Evolutionary conservation across 2,797 vertebrate species (phyloP), one percentile per base, ranked within the genome.

Genomic region (Carduelis carduelis): DNA sequence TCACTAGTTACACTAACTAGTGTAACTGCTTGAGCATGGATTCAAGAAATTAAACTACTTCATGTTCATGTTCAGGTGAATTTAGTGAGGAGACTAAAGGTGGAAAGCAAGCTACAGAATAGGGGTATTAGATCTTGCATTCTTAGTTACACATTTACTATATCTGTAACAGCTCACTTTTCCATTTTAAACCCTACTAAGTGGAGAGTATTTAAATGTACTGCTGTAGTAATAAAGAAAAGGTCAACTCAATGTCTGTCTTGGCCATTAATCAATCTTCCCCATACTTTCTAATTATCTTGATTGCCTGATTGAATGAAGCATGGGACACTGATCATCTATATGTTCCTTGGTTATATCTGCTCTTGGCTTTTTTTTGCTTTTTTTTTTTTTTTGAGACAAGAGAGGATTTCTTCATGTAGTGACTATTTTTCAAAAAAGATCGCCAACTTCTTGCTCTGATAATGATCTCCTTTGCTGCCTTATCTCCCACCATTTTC

Each of bases 251-350:
- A 96, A 93, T 96, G 95, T 95, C 94, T 96, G 76, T 71, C 96
- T 93, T 65, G 95, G 94, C 64, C 96, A 92, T 97, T 96, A 97
- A 96, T 97, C 95, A 96, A 95, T 97, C 96, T 96, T 96, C 89
- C 76, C 78, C 50, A 87, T 95, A 93, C 87, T 83, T 95, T 92
- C 93, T 96, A 96, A 97, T 97, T 97, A 96, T 89, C 95, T 87
- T 96, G 95, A 96, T 95, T 97, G 89, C 84, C 88, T 95, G 87
- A 95, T 77, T 93, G 96, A 97, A 92, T 93, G 90, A 96, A 96
- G 89, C 83, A 69, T 71, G 83, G 90, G 90, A 96, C 87, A 96
- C 77, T 79, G 95, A 95, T 96, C 80, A 88, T 74, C 89, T 96
- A 23, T 96, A 87, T 47, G 43, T 96, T 94, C 64, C 52, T 76